Conservation (phyloP, 1,140 invertebrate species). For the Platorchestia sp. region DNA sequence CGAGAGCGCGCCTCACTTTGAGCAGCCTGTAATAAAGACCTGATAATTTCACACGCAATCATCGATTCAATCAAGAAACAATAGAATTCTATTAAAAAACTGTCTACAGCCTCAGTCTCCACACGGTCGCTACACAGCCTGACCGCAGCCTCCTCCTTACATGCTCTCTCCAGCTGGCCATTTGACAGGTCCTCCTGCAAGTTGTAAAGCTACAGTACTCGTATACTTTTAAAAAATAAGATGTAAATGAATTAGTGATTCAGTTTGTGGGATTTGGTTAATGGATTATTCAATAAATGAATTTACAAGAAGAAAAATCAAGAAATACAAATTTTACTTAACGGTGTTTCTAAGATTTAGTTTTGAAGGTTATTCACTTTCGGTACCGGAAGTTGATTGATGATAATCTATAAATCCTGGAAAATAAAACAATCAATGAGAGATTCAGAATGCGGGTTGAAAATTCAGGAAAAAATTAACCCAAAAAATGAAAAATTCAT, state of each 20-base stretch:
- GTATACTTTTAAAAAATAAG: background rate
- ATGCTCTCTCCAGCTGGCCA: background rate
- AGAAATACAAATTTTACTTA: too few relatives aligned
- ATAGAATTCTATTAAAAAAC: conserved; percentile 15
- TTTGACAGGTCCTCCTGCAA: background rate
- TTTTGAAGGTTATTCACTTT: too few relatives aligned
- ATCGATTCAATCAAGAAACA: background rate
- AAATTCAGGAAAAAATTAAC: too few relatives aligned
- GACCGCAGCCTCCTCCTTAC: background rate
- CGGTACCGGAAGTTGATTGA: too few relatives aligned
- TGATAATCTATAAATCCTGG: too few relatives aligned
- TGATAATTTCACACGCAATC: conserved; percentile 22
- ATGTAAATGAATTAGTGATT: background rate
- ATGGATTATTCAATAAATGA: background rate
- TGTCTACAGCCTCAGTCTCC: background rate
- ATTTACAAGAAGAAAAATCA: too few relatives aligned
- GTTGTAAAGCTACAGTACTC: background rate
- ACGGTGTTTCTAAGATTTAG: too few relatives aligned
- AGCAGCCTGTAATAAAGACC: background rate
- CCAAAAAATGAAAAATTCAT: too few relatives aligned
- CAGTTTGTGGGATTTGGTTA: background rate
- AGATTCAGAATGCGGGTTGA: too few relatives aligned
- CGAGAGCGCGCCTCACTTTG: background rate
- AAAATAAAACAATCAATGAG: too few relatives aligned
- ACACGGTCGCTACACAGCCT: background rate